Base-by-base conservation (phyloP, 2,797 vertebrate genomes). In the Myiotriccus ornatus region DNA sequence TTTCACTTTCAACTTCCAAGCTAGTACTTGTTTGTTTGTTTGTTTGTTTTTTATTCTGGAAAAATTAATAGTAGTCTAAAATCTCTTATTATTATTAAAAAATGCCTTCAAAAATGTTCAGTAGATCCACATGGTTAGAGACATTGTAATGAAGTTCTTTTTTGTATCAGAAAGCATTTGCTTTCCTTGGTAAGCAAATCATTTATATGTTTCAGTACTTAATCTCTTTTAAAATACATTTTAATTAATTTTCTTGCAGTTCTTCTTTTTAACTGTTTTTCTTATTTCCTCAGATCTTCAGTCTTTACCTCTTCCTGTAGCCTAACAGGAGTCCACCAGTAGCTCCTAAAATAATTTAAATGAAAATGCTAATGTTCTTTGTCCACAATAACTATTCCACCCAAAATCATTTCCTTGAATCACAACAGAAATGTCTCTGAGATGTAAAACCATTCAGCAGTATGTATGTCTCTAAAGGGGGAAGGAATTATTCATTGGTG, bases 241-340 rank as follows among this genome's bases (percentile, higher is more conserved):
- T 44, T 65, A 71, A 71, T 81, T 67, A 12, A 60, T 91, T 90
- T 81, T 86, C 35, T 86, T 84, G n/a, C 15, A 71, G 12, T 53
- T 84, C n/a, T 85, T 78, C n/a, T 70, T 84, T 80, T 73, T 50
- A 70, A 52, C 41, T 69, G 23, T 65, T 90, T 55, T 71, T 79
- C 50, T 60, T 81, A 23, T 82, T 85, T 94, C 63, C 43, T 95
- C 17, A 86, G 53, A 78, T 4, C 5, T 30, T 84, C 37, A 24
- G 75, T 93, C 56, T 71, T 96, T 70, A 65, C 76, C 20, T 59
- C 60, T 87, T 95, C 49, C 53, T 87, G 43, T 90, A 89, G 62
- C 63, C 55, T 87, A 81, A 76, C 22, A 82, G 53, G 39, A 78
- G 56, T 85, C 50, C 23, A 87, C 8, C 55, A 89, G 2, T 74